Evolutionary conservation across 2,113 vertebrate genomes (phyloP), one percentile per base, ranked within the genome.

Genomic region (Lophotis ruficrista): DNA sequence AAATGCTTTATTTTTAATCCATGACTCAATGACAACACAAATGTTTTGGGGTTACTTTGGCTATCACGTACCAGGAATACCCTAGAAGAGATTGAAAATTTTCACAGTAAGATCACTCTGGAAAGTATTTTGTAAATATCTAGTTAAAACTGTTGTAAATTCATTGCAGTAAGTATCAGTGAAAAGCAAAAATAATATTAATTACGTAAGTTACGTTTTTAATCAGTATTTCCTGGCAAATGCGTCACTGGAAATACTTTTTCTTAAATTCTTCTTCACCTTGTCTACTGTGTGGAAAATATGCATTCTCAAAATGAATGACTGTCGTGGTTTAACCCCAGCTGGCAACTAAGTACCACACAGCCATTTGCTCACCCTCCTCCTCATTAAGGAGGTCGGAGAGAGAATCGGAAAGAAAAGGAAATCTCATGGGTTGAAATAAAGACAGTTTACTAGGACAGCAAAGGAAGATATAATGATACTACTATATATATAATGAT

Each of bases 1-100:
- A 99, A 99, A 98, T 99, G 99, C 97, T 99, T 99, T 98, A 99
- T 98, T 98, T 99, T 99, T 98, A 99, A 99, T 97, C 97, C 98
- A 96, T 99, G 98, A 98, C 99, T 99, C 97, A 99, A 91, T 56
- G 99, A 99, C 88, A 99, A 98, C 50, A 99, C 99, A 92, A 99
- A 99, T 14, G 99, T 99, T 98, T 99, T 99, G 31, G 99, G 99
- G 93, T 99, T 99, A 98, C 99, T 99, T 98, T 99, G 99, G 96
- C 99, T 99, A 98, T 99, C 99, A 43, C 99, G 99, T 83, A 99
- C 98, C 95, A 99, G 99, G 98, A 99, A 99, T 81, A 99, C 98
- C 91, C 99, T 99, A 97, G 96, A 71, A 97, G 53, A 97, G 75
- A 98, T 78, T 5, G 76, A 84, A 75, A 91, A 97, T 78, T 58